Evolutionary conservation across 2,113 vertebrate genomes (phyloP), one percentile per base, ranked within the genome.

Genomic region (Tiliqua scincoides): DNA sequence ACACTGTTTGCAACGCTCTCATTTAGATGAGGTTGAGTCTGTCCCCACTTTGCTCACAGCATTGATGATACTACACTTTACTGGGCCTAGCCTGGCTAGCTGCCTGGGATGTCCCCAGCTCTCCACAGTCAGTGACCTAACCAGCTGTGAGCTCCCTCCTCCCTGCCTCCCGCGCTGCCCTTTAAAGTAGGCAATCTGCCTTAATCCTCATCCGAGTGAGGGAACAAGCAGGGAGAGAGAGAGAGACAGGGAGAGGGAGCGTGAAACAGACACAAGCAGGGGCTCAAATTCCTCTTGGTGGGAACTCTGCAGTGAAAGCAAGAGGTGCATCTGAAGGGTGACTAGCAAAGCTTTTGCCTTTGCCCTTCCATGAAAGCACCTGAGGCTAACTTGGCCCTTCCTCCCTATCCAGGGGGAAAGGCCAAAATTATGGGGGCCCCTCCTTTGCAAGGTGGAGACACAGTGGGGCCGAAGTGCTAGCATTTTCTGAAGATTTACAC

Each of bases 391-490:
- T 80, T 86, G 78, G 59, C 59, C 70, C 59, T 81, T 20, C 59
- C n/a, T 81, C 57, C 70, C 59, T 43, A 54, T 59, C 80, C 63
- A 43, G 79, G 86, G 80, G 82, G 65, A 77, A 63, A 83, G 52
- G 80, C 32, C 52, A 76, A 68, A 43, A 83, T 30, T 61, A 82
- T 77, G 79, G 59, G 52, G 52, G 63, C 15, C 25, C 48, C 54
- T 14, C 74, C 72, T 25, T 67, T 40, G 97, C 88, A 95, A 98
- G 0, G 97, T 98, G 5, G 97, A 98, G 87, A 98, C 37, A 14
- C 11, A 75, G 21, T 67, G 15, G 7, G 25, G 23, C 54, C 15
- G 27, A 62, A 63, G 48, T 48, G 30, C 71, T 59, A 65, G 82
- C 68, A 68, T 78, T 63, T 62, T 72, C 67, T 52, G 67, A 25